Evolutionary conservation across 2,888 invertebrate species (phyloP).

Genomic region (Tiphia femorata): DNA sequence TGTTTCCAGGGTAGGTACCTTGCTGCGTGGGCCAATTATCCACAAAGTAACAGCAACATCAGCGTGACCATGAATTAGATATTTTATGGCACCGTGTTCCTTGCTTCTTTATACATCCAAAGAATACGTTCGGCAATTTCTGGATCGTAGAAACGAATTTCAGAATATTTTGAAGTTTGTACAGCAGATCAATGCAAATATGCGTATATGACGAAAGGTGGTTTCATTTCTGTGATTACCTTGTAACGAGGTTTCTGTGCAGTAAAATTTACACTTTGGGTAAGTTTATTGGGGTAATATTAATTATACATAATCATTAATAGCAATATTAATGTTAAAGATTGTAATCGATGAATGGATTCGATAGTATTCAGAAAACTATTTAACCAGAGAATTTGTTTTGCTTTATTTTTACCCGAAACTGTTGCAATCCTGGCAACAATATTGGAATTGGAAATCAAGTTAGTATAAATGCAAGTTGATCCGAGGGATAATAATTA

Average conservation of each 20-base stretch:
- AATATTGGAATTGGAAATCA: too few relatives aligned
- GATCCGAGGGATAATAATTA: too few relatives aligned
- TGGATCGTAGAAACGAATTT: slow-evolving; percentile 92
- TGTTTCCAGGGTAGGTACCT: slow-evolving; percentile 78
- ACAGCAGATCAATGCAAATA: slow-evolving; percentile 91
- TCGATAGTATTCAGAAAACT: too few relatives aligned
- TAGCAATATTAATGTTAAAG: too few relatives aligned
- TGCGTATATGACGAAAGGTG: slow-evolving; percentile 85
- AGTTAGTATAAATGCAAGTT: too few relatives aligned
- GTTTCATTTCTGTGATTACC: slow-evolving; percentile 87
- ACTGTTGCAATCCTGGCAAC: too few relatives aligned
- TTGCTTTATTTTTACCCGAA: too few relatives aligned
- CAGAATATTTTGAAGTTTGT: slow-evolving; percentile 86
- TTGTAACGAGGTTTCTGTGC: slow-evolving; percentile 87
- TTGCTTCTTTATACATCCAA: slow-evolving; percentile 90
- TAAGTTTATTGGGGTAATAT: too few relatives aligned
- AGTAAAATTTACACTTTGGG: too few relatives aligned
- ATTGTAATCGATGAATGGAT: too few relatives aligned
- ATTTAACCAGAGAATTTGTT: too few relatives aligned
- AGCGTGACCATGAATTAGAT: slow-evolving; percentile 86
- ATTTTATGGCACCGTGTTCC: slow-evolving; percentile 86
- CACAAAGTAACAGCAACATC: slow-evolving; percentile 95
- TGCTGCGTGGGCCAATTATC: slow-evolving; percentile 97
- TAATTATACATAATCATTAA: too few relatives aligned
- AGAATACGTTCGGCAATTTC: slow-evolving; percentile 83